Percentiles rank a stretch among this genome's conserved stretches.
phyloP scores from a whole-genome alignment of 2,888 invertebrate species.

The Cyaniris semiargus region DNA sequence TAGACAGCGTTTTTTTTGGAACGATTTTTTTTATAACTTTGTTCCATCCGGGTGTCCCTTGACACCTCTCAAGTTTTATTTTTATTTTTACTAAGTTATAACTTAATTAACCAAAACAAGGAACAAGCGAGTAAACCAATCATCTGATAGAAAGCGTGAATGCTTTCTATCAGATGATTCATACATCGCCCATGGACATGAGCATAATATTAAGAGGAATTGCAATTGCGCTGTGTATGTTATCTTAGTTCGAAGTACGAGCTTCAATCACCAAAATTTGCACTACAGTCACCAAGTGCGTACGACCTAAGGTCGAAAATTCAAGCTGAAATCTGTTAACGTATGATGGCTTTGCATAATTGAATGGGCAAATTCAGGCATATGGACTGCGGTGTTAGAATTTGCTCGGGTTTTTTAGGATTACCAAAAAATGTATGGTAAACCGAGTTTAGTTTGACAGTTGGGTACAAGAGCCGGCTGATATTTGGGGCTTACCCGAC shows the following conservation, averaged over 20 bases:
- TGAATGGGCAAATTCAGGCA: conserved; percentile 67
- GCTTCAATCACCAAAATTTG: not conserved
- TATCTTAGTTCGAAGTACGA: not conserved
- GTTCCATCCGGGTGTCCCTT: no score
- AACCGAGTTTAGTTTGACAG: conserved; percentile 19
- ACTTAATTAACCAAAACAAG: no score
- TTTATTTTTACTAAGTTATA: no score
- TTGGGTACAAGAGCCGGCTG: not conserved
- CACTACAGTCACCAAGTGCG: not conserved
- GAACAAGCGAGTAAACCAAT: no score
- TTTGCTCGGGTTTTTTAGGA: conserved; percentile 45
- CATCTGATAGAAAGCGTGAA: no score
- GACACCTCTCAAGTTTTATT: no score
- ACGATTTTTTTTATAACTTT: no score
- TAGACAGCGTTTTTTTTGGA: no score
- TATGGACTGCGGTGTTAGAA: conserved; percentile 55
- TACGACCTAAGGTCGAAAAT: conserved; percentile 58
- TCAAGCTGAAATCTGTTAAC: conserved; percentile 77
- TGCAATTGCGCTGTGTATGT: not conserved
- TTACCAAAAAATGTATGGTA: conserved; percentile 31
- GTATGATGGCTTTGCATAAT: conserved; percentile 78
- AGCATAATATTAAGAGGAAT: not conserved
- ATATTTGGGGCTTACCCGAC: not conserved
- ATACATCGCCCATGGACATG: not conserved
- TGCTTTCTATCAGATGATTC: no score